A percentile compares a stretch with the other conserved stretches of the same genome.
Conservation (phyloP, 2,113 vertebrate genomes). For the Boulengeromyrus knoepffleri region DNA sequence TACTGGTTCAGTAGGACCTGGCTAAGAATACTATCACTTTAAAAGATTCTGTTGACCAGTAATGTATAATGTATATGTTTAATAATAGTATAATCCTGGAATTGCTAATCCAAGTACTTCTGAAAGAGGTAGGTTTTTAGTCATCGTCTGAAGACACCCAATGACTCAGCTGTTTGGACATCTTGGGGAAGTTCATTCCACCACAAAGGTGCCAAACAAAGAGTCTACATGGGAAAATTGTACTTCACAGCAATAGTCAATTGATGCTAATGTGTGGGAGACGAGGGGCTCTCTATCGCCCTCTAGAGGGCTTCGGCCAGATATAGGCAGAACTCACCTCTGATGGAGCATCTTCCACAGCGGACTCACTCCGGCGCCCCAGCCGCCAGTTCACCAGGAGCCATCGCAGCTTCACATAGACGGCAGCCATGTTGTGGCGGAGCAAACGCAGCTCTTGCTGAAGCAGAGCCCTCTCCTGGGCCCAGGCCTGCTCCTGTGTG, state of each 20-base stretch:
- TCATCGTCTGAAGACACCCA: too few relatives aligned
- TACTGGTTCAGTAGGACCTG: too few relatives aligned
- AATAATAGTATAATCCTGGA: too few relatives aligned
- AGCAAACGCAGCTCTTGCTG: conserved; percentile 82
- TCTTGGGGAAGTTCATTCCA: too few relatives aligned
- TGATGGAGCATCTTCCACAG: conserved; percentile 47
- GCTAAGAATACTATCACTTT: too few relatives aligned
- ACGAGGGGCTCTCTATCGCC: neutral
- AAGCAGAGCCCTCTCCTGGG: conserved; percentile 73
- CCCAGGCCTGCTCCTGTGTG: conserved; percentile 73
- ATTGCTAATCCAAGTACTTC: too few relatives aligned
- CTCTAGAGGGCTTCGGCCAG: neutral
- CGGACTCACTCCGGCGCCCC: conserved; percentile 60
- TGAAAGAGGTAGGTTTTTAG: too few relatives aligned
- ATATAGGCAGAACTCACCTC: conserved; percentile 62
- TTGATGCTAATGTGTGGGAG: neutral
- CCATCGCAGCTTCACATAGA: conserved; percentile 89
- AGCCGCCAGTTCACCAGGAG: conserved; percentile 84
- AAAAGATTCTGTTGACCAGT: too few relatives aligned
- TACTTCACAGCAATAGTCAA: neutral
- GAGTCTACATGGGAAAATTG: neutral
- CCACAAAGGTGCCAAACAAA: too few relatives aligned
- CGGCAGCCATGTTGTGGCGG: conserved; percentile 80
- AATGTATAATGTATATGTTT: too few relatives aligned
- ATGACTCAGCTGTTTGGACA: too few relatives aligned